phyloP scores from a whole-genome alignment of 2,888 invertebrate genomes.

The Carcina quercana region DNA sequence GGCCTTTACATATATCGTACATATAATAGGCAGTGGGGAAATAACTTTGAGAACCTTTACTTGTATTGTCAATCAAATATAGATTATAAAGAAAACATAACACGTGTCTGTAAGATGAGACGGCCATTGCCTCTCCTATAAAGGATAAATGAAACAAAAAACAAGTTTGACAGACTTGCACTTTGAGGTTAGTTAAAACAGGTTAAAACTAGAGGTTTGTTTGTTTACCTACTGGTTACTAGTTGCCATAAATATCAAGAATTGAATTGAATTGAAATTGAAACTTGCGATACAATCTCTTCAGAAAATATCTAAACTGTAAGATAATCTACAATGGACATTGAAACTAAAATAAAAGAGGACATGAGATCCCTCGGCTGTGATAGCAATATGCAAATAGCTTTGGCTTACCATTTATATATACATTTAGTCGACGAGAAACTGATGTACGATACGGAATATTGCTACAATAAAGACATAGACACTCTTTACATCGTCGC shows the following conservation, averaged over 20 bases:
- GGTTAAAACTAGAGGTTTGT: background rate
- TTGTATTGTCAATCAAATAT: no score
- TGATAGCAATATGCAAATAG: slow-evolving; percentile 45
- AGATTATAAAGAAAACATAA: no score
- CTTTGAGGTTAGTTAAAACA: slow-evolving; percentile 3
- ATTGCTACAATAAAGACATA: slow-evolving; percentile 59
- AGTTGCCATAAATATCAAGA: no score
- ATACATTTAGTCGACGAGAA: slow-evolving; percentile 60
- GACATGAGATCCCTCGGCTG: slow-evolving; percentile 64
- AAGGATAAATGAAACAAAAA: slow-evolving; percentile 1
- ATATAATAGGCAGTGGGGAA: no score
- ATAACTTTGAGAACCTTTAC: no score
- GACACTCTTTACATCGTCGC: slow-evolving; percentile 60
- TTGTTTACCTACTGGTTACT: no score
- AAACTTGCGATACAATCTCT: background rate
- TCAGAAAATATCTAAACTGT: background rate
- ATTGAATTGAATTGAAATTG: no score
- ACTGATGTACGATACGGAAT: slow-evolving; percentile 65
- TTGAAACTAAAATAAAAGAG: slow-evolving; percentile 56
- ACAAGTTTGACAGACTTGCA: background rate
- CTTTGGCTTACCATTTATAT: slow-evolving; percentile 56
- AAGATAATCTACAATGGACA: slow-evolving; percentile 40
- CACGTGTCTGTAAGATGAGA: no score
- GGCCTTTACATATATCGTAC: no score
- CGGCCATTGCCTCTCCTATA: no score